Conservation (phyloP, 2,113 vertebrate species). For the Donacobius atricapilla region DNA sequence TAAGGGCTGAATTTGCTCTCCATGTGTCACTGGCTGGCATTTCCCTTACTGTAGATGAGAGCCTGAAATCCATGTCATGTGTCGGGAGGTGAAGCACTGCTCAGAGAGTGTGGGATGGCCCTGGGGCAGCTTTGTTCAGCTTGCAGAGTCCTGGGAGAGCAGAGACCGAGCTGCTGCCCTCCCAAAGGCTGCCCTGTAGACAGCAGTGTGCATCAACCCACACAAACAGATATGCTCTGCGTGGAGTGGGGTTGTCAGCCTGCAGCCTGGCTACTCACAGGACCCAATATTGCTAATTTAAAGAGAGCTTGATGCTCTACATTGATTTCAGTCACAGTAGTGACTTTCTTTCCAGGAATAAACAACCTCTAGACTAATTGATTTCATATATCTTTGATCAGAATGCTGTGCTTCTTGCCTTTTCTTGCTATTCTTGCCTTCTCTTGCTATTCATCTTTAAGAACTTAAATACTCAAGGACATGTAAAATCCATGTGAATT, state of each 20-base stretch:
- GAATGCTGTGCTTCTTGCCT: not conserved
- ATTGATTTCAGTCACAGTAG: not conserved
- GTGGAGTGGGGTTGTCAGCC: not conserved
- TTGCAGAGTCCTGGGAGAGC: not conserved
- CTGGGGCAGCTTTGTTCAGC: not conserved
- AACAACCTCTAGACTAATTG: not conserved
- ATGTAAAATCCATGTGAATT: not conserved
- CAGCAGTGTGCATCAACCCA: accelerated
- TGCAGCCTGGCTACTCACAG: not conserved
- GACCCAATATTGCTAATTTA: not conserved
- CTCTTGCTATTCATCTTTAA: not conserved
- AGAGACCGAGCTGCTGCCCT: not conserved
- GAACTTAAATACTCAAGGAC: not conserved
- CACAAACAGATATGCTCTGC: not conserved
- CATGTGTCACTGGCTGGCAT: not conserved
- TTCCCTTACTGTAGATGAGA: not conserved
- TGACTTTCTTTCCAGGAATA: not conserved
- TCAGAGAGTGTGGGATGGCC: not conserved
- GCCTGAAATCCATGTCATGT: not conserved
- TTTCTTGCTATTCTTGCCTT: not conserved
- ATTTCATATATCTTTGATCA: not conserved
- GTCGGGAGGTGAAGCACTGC: not conserved
- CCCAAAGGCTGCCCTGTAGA: not conserved
- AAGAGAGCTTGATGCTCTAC: not conserved
- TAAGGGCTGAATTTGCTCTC: not conserved